phyloP scores from a whole-genome alignment of 2,888 invertebrate species.

The Spilosoma lubricipeda region DNA sequence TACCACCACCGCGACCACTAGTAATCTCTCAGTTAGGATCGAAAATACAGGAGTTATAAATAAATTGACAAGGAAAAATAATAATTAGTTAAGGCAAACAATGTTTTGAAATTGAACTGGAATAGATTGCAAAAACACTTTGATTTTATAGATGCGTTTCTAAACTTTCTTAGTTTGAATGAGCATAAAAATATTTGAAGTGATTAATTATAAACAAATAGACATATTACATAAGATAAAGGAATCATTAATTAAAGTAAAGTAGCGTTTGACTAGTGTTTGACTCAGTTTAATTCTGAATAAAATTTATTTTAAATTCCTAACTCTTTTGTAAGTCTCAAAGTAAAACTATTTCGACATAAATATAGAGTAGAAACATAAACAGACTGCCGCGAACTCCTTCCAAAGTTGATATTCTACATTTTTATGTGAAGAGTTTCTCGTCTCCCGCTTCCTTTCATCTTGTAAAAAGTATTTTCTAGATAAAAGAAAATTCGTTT shows the following conservation, averaged over 20 bases:
- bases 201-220: background rate
- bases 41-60: too few relatives aligned
- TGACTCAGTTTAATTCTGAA: too few relatives aligned
- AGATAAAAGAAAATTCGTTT: slow-evolving; percentile 17
- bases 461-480: slow-evolving; percentile 13
- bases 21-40: too few relatives aligned
- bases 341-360: slow-evolving; percentile 11
- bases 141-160: too few relatives aligned
- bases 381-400: background rate
- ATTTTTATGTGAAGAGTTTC: slow-evolving; percentile 18
- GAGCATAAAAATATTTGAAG: background rate
- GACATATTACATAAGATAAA: background rate
- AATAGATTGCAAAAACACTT: too few relatives aligned
- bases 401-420: slow-evolving; percentile 22
- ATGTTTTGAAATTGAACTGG: too few relatives aligned
- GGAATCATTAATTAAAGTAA: background rate
- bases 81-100: too few relatives aligned
- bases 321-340: background rate
- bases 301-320: background rate
- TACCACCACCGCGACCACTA: too few relatives aligned
- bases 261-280: background rate
- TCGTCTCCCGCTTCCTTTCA: slow-evolving; percentile 6
- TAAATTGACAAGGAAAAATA: too few relatives aligned
- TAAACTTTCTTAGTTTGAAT: too few relatives aligned
- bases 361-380: background rate